Conservation (phyloP, 2,888 invertebrate genomes). For the Neria commutata region DNA sequence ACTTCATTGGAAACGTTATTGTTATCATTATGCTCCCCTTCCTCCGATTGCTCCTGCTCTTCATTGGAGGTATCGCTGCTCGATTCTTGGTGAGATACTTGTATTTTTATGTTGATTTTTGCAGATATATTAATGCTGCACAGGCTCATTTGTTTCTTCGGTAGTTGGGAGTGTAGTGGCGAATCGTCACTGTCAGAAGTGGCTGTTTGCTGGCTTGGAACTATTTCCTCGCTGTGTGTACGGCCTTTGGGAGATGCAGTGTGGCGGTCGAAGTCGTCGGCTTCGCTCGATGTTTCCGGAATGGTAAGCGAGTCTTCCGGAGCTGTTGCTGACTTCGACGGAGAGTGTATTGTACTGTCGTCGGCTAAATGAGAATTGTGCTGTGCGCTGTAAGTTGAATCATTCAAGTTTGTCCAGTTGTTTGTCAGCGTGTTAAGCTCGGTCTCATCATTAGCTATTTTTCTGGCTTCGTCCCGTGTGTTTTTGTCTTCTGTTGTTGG, state of each 20-base stretch:
- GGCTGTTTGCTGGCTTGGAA: conserved; percentile 12
- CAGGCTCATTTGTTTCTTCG: conserved; percentile 45
- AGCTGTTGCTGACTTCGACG: conserved; percentile 11
- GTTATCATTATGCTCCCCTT: conserved; percentile 23
- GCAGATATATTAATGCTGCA: conserved; percentile 57
- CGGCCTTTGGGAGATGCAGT: background rate
- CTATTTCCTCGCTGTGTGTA: background rate
- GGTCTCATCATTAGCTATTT: conserved; percentile 37
- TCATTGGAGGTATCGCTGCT: conserved; percentile 22
- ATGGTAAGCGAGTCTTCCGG: conserved; percentile 52
- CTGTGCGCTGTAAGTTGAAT: background rate
- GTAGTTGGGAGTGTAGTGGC: conserved; percentile 9
- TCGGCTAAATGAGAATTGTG: background rate
- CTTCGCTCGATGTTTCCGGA: conserved; percentile 52
- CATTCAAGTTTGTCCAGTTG: conserved; percentile 32
- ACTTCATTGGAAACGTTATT: conserved; percentile 22
- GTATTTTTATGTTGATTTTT: conserved; percentile 59
- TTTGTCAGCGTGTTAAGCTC: conserved; percentile 33
- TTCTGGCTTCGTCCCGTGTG: conserved; percentile 15
- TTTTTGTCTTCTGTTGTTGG: conserved; percentile 3
- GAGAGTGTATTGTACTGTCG: conserved; percentile 14
- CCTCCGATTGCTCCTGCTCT: conserved; percentile 19
- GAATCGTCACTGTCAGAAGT: conserved; percentile 17
- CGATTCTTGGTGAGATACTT: conserved; percentile 43
- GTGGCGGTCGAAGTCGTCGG: conserved; percentile 14